Percentiles rank a stretch among this genome's conserved stretches.
Conservation (phyloP, 2,888 invertebrate genomes). For the Camponotus fellah region DNA sequence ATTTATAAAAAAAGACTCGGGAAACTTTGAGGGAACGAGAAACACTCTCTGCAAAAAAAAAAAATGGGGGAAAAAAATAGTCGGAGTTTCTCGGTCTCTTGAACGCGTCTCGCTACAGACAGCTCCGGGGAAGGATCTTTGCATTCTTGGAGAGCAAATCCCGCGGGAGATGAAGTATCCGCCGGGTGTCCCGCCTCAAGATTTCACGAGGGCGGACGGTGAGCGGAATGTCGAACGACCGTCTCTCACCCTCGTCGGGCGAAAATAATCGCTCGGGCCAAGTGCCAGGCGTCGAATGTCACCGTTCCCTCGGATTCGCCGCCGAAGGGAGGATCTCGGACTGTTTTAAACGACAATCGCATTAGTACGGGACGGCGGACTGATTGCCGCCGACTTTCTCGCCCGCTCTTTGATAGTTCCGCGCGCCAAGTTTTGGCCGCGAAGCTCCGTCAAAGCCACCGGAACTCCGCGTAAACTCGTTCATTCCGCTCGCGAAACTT, state of each 20-base stretch:
- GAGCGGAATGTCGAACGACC: slow-evolving; percentile 37
- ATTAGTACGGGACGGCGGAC: slow-evolving; percentile 28
- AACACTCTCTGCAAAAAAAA: background rate
- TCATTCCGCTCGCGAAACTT: slow-evolving; percentile 41
- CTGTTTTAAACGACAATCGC: slow-evolving; percentile 47
- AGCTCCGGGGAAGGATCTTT: background rate
- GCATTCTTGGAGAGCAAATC: slow-evolving; percentile 27
- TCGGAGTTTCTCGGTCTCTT: slow-evolving; percentile 1
- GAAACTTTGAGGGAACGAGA: background rate
- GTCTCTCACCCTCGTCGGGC: background rate
- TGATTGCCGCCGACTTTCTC: slow-evolving; percentile 41
- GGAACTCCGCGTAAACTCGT: slow-evolving; percentile 47
- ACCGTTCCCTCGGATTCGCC: background rate
- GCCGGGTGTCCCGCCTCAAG: slow-evolving; percentile 3
- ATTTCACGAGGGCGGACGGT: slow-evolving; percentile 36
- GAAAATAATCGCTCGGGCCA: slow-evolving; percentile 41
- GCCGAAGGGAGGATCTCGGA: background rate
- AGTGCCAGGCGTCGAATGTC: slow-evolving; percentile 20
- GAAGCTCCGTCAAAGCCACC: slow-evolving; percentile 31
- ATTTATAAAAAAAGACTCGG: slow-evolving; percentile 3
- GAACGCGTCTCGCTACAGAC: background rate
- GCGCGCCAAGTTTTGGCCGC: slow-evolving; percentile 42
- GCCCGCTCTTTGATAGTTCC: slow-evolving; percentile 42
- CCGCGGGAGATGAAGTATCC: slow-evolving; percentile 30
- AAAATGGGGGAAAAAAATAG: background rate